Evolutionary conservation across 1,140 invertebrate genomes (phyloP).

Genomic region (Halictus rubicundus): DNA sequence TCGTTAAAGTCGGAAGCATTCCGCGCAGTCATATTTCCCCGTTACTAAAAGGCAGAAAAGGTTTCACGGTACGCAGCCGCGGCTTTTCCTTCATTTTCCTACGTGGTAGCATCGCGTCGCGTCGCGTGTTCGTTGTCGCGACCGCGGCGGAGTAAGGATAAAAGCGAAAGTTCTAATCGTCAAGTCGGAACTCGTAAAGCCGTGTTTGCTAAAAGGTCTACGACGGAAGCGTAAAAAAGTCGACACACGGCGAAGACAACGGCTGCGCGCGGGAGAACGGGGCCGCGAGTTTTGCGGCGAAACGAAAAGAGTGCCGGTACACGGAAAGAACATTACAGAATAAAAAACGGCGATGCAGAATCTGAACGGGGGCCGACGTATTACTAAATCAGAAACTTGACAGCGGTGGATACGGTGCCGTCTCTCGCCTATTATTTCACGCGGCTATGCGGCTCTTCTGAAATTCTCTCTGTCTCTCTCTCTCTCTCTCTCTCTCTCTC

Average conservation of each 20-base stretch:
- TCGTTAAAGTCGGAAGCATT: too few relatives aligned
- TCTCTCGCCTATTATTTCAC: constrained; percentile 7
- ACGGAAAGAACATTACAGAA: constrained; percentile 31
- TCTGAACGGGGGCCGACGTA: background rate
- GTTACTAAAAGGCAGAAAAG: background rate
- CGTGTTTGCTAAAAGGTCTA: background rate
- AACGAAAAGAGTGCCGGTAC: constrained; percentile 13
- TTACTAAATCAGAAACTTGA: constrained; percentile 35
- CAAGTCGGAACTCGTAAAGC: background rate
- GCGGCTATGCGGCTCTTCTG: background rate
- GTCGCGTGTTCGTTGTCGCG: background rate
- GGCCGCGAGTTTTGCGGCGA: background rate
- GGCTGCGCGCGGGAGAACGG: background rate
- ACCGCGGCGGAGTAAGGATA: background rate
- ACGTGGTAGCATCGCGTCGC: background rate
- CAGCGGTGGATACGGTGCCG: background rate
- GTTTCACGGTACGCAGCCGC: background rate
- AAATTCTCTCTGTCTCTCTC: background rate
- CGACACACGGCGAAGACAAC: background rate
- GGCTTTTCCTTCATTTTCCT: background rate
- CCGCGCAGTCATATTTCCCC: background rate
- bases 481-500: too few relatives aligned
- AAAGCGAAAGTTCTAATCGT: constrained; percentile 15
- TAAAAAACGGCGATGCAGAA: constrained; percentile 2
- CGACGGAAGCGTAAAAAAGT: background rate